A percentile compares a stretch with the other conserved stretches of the same genome.
Evolutionary conservation across 2,797 vertebrate species (phyloP).

Genomic region (Gadopsis bispinosus): DNA sequence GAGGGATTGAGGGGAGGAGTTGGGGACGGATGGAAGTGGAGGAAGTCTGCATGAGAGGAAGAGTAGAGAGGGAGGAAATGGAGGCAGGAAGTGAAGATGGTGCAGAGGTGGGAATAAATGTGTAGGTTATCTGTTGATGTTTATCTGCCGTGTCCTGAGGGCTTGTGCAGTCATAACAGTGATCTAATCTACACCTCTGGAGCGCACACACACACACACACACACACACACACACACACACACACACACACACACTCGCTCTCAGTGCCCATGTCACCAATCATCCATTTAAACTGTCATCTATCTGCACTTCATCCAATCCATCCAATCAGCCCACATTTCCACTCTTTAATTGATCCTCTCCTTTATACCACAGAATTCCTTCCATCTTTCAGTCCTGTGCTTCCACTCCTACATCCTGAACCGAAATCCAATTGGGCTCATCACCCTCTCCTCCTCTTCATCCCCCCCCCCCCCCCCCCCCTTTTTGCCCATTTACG

Average conservation of each 20-base stretch:
- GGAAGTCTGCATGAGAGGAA: slow-evolving; percentile 48
- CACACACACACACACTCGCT: no score
- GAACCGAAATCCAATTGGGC: slow-evolving; percentile 62
- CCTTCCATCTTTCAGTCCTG: slow-evolving; percentile 53
- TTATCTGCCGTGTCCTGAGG: slow-evolving; percentile 78
- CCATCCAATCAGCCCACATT: slow-evolving; percentile 67
- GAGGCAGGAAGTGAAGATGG: slow-evolving; percentile 62
- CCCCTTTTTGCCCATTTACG: slow-evolving; percentile 51
- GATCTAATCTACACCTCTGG: slow-evolving; percentile 78
- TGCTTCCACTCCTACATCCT: slow-evolving; percentile 50
- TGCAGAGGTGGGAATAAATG: slow-evolving; percentile 74
- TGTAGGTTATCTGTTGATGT: slow-evolving; percentile 77
- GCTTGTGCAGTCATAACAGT: slow-evolving; percentile 78
- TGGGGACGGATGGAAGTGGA: slow-evolving; percentile 46
- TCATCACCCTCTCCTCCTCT: no score
- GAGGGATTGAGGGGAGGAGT: slow-evolving; percentile 14
- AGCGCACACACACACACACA: slow-evolving; percentile 45
- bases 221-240: no score
- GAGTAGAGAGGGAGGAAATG: slow-evolving; percentile 35
- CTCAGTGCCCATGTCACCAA: slow-evolving; percentile 66
- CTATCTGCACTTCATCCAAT: slow-evolving; percentile 66
- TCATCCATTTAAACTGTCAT: slow-evolving; percentile 74
- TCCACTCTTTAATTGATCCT: slow-evolving; percentile 70
- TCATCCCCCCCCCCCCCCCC: neutral
- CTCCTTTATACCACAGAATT: slow-evolving; percentile 57